Base-by-base conservation (phyloP, 2,888 invertebrate species). In the Escarpia spicata region DNA sequence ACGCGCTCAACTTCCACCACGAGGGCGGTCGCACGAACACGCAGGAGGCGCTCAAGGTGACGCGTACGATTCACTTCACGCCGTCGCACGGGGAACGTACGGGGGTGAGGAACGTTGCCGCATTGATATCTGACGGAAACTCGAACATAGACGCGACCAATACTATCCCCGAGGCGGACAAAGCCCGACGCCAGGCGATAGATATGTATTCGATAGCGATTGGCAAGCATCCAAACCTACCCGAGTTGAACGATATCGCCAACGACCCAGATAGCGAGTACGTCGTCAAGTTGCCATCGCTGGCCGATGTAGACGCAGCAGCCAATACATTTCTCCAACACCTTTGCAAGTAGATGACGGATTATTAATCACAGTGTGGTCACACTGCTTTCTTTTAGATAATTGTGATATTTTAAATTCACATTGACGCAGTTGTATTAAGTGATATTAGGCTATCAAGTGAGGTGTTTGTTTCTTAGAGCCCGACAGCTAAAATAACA, bases 11-110 rank as follows among this genome's bases (percentile, higher is more conserved):
- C 93, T 95, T 93, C 94, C 95, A 90, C 94, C 94, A 95, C 94
- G 94, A 94, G 37, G 93, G 94, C 15, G 96, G 96, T 15, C 94
- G 94, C 10, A 96, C 96, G 44, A 95, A 95, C 93, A 96, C 95
- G 2, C 95, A 95, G 91, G 94, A 94, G 43, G 95, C 95, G 31
- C 93, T 94, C 10, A 93, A 93, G 9, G 89, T 93, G 43, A 92
- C 92, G 92, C 75, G 75, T 4, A 90, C 75, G 89, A 43, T 92
- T 9, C 93, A 93, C n/a, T 92, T 93, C 90, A 91, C 92, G 52
- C 91, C 43, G 31, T 43, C 31, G 19, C 75, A 90, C 0, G 94
- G 94, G 15, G 93, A 94, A 89, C 91, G 94, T 31, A 75, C 91
- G 90, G 93, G 92, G 0, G 94, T 94, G 10, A 92, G 91, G 15